phyloP scores from a whole-genome alignment of 2,797 vertebrate genomes.

The Aulostomus chinensis region DNA sequence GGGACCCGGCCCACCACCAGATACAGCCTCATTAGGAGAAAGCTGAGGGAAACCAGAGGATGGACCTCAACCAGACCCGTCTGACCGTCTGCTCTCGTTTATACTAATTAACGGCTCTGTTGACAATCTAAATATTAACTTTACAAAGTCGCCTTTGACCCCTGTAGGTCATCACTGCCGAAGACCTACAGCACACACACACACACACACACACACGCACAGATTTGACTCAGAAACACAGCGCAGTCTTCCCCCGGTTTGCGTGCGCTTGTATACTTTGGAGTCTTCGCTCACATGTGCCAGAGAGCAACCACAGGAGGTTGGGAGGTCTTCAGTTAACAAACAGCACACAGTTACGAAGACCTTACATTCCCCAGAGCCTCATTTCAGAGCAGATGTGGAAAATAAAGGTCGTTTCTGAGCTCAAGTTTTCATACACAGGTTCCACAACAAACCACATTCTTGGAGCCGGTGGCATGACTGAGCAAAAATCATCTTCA shows the following conservation, averaged over 20 bases:
- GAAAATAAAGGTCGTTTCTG: conserved; percentile 68
- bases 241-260: conserved; percentile 25
- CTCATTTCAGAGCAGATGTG: conserved; percentile 68
- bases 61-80: conserved; percentile 3
- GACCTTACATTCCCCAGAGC: conserved; percentile 60
- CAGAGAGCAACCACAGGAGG: conserved; percentile 65
- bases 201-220: conserved; percentile 7
- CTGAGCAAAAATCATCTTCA: conserved; percentile 42
- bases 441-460: conserved; percentile 67
- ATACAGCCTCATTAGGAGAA: conserved; percentile 36
- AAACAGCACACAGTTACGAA: conserved; percentile 64
- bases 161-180: conserved; percentile 29
- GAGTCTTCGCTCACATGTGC: conserved; percentile 49
- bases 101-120: conserved; percentile 56
- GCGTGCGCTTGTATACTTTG: conserved; percentile 62
- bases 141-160: conserved; percentile 57
- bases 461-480: conserved; percentile 51
- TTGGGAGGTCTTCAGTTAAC: conserved; percentile 66
- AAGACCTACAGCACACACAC: conserved; percentile 21
- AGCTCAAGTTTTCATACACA: conserved; percentile 53
- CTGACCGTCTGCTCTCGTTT: conserved; percentile 33
- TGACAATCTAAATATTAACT: conserved; percentile 69
- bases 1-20: conserved; percentile 21
- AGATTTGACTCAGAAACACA: conserved; percentile 26
- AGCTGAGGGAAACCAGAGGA: conserved; percentile 29